Evolutionary conservation across 2,113 vertebrate species (phyloP), one percentile per base, ranked within the genome.

Genomic region (Cettia cetti): DNA sequence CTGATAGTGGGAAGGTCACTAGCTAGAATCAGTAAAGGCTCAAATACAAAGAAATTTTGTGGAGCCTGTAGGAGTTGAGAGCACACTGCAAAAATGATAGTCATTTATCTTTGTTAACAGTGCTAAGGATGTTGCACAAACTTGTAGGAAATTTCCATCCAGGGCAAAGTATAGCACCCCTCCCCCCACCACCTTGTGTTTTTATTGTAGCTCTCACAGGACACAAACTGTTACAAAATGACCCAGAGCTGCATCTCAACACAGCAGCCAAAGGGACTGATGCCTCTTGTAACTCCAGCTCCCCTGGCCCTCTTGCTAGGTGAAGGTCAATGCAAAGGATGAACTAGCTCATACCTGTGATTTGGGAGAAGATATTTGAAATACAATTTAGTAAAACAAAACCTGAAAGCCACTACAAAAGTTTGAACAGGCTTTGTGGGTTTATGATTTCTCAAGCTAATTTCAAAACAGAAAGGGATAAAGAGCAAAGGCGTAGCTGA

Each of bases 71-170:
- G 13, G 42, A 93, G 69, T 37, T 71, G 40, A 86, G 22, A 56
- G 35, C 10, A 16, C 16, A 30, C 42, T 26, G 37, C 42, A 68
- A 84, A 81, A 93, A 70, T 10, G 1, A 44, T 52, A 66, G 33
- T 53, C 1, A 27, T 77, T 93, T 92, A 44, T 92, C 60, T 91
- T 78, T 71, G 42, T 79, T 81, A 89, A 47, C 50, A 57, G 8
- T 1, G 10, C 15, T 68, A 59, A 89, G 69, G 44, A 75, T 72
- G 57, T 96, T 92, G 83, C 83, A 89, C 61, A 94, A 94, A 91
- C 47, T 70, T 31, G 40, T 45, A 89, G 72, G 91, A 95, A 89
- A 92, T 92, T 92, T 79, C 89, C 69, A 78, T 27, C 44, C 50
- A 40, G 28, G 12, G 49, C 24, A 45, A 71, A 63, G 28, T 75